phyloP scores from a whole-genome alignment of 2,797 vertebrate genomes.

The Lutjanus campechanus region DNA sequence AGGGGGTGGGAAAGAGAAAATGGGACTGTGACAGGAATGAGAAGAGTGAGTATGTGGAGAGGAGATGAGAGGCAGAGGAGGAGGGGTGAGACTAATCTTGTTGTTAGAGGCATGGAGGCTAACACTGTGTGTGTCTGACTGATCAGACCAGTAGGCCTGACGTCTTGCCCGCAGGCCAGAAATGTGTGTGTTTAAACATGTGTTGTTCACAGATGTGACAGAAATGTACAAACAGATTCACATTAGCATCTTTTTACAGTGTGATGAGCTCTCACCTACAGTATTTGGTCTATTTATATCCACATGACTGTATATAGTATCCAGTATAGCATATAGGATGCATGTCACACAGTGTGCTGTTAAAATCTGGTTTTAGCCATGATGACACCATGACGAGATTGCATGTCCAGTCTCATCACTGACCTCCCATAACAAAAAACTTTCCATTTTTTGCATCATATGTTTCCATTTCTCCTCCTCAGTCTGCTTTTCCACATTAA shows the following conservation, averaged over 20 bases:
- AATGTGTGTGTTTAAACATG: conserved; percentile 30
- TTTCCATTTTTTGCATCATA: conserved; percentile 5
- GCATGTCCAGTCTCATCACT: conserved; percentile 23
- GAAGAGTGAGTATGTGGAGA: conserved; percentile 29
- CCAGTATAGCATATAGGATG: not conserved
- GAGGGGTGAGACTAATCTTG: conserved; percentile 66
- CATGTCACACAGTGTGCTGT: not conserved
- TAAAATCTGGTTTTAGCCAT: conserved; percentile 13
- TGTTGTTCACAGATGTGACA: conserved; percentile 37
- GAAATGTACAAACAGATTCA: conserved; percentile 30
- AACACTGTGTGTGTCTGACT: conserved; percentile 53
- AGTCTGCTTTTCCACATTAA: conserved; percentile 11
- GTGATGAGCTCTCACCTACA: conserved; percentile 4
- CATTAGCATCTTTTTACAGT: conserved; percentile 16
- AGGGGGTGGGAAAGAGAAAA: conserved; percentile 35
- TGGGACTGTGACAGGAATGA: conserved; percentile 49
- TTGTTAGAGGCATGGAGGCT: conserved; percentile 51
- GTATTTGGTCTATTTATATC: not conserved
- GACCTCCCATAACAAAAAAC: conserved; percentile 14
- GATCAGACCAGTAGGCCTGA: conserved; percentile 48
- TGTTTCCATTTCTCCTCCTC: conserved; percentile 6
- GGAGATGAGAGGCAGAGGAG: conserved; percentile 31
- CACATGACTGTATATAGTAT: not conserved
- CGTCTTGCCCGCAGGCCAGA: conserved; percentile 29
- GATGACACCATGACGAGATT: not conserved